These are phyloP conservation scores for Brotula barbata DNA, from an alignment of 2,797 vertebrate genomes.

Conservation along the genomic window DNA sequence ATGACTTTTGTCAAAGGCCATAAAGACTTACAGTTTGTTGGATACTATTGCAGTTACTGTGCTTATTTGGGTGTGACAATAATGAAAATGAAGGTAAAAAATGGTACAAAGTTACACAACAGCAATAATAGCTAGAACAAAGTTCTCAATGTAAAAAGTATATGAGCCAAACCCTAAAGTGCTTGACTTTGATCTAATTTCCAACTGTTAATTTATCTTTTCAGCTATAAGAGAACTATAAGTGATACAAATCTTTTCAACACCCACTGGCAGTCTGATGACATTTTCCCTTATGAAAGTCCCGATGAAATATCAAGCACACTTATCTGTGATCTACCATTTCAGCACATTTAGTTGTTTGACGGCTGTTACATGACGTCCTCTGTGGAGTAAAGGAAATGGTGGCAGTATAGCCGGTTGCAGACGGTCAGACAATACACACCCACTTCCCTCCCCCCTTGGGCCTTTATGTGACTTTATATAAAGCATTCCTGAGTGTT, in stretches of 20 bases:
- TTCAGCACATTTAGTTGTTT: slow-evolving; percentile 71
- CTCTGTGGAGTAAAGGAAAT: slow-evolving; percentile 74
- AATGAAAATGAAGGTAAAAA: slow-evolving; percentile 7
- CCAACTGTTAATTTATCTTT: slow-evolving; percentile 16
- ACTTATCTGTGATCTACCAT: slow-evolving; percentile 70
- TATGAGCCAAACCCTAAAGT: not conserved
- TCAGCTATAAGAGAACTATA: slow-evolving; percentile 21
- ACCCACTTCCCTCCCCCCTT: slow-evolving; percentile 78
- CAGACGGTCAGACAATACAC: slow-evolving; percentile 75
- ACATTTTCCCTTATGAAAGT: slow-evolving; percentile 34
- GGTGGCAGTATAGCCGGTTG: slow-evolving; percentile 73
- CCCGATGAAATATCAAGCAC: slow-evolving; percentile 5
- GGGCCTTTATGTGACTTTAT: slow-evolving; percentile 81
- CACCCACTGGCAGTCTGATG: slow-evolving; percentile 30
- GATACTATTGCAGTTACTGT: slow-evolving; percentile 4
- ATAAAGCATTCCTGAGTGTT: slow-evolving; percentile 83
- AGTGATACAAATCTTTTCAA: slow-evolving; percentile 32
- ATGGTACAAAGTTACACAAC: too few species aligned
- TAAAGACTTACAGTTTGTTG: too few species aligned
- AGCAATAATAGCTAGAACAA: slow-evolving; percentile 8
- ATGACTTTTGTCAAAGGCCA: too few species aligned
- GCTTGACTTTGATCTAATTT: slow-evolving; percentile 28
- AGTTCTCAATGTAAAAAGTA: too few species aligned
- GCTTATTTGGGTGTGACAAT: too few species aligned
- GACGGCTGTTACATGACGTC: slow-evolving; percentile 76